phyloP scores from a whole-genome alignment of 92 coral and sea anemone genomes.

The Montipora capitata region DNA sequence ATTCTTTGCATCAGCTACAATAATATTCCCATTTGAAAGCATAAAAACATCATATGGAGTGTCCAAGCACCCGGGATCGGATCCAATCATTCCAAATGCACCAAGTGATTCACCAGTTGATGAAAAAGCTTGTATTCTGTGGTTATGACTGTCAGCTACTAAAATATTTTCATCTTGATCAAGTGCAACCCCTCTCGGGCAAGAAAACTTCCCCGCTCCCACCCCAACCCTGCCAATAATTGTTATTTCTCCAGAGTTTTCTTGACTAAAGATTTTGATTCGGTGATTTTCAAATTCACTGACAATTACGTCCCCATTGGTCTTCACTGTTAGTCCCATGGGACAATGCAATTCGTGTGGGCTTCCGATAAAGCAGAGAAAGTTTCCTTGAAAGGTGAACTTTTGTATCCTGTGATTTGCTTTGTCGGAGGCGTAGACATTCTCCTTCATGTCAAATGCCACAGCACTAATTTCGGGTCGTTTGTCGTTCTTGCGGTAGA shows the following conservation, averaged over 20 bases:
- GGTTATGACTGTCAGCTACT: conserved; percentile 95
- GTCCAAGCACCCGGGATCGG: conserved; percentile 85
- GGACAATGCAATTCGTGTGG: conserved; percentile 84
- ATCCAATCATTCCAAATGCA: conserved; percentile 89
- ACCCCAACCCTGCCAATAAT: conserved; percentile 84
- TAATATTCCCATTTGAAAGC: conserved; percentile 77
- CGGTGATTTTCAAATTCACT: conserved; percentile 87
- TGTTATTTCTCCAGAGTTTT: conserved; percentile 57
- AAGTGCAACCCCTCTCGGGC: conserved; percentile 91
- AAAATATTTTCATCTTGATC: conserved; percentile 85
- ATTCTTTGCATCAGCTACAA: conserved; percentile 95
- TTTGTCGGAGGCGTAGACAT: conserved; percentile 87
- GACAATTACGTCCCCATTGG: conserved; percentile 85
- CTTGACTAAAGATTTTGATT: conserved; percentile 81
- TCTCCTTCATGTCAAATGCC: conserved; percentile 75
- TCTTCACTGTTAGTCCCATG: conserved; percentile 87
- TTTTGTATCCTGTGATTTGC: conserved; percentile 94
- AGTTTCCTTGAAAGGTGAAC: conserved; percentile 87
- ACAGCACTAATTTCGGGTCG: conserved; percentile 91
- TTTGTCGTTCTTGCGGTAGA: conserved; percentile 90
- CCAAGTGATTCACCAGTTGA: conserved; percentile 81
- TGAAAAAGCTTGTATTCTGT: conserved; percentile 89
- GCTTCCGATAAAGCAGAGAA: conserved; percentile 91
- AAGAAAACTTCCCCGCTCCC: conserved; percentile 88
- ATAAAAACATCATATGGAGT: conserved; percentile 92